phyloP scores from a whole-genome alignment of 2,888 invertebrate species.

The Drosophila anomelani region DNA sequence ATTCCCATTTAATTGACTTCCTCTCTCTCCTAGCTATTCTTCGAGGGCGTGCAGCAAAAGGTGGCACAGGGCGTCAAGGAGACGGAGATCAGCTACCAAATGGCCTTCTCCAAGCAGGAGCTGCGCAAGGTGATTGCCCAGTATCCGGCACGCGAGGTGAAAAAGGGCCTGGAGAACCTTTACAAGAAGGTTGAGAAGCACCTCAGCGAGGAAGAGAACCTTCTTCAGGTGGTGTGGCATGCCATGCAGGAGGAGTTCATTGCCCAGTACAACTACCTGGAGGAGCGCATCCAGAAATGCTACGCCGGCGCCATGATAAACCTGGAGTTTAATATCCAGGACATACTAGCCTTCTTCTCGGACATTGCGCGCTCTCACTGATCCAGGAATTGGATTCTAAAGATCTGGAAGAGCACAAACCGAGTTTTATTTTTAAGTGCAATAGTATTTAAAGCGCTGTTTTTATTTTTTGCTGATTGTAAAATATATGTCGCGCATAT shows the following conservation, averaged over 20 bases:
- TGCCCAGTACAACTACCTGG: conserved; percentile 96
- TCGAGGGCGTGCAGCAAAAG: conserved; percentile 97
- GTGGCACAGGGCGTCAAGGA: conserved; percentile 97
- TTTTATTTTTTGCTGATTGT: conserved; percentile 22
- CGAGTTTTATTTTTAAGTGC: conserved; percentile 78
- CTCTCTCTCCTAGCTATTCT: conserved; percentile 90
- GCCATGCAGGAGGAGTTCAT: conserved; percentile 99
- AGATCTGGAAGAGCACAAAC: not conserved
- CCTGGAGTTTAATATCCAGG: conserved; percentile 97
- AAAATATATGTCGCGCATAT: conserved; percentile 45
- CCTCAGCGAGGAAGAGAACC: conserved; percentile 96
- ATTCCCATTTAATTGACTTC: not conserved
- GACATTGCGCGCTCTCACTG: conserved; percentile 98
- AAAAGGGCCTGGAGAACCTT: conserved; percentile 95
- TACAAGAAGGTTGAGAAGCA: conserved; percentile 99
- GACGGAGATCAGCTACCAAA: conserved; percentile 98
- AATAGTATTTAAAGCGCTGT: conserved; percentile 76
- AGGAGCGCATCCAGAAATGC: conserved; percentile 96
- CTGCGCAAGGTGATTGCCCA: conserved; percentile 96
- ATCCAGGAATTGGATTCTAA: conserved; percentile 8
- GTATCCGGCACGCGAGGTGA: conserved; percentile 97
- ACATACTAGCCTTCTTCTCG: conserved; percentile 98
- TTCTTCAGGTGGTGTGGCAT: conserved; percentile 98
- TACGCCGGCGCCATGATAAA: conserved; percentile 98
- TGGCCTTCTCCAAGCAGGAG: conserved; percentile 98